Conservation (phyloP, 2,113 vertebrate species). For the Panthera tigris region DNA sequence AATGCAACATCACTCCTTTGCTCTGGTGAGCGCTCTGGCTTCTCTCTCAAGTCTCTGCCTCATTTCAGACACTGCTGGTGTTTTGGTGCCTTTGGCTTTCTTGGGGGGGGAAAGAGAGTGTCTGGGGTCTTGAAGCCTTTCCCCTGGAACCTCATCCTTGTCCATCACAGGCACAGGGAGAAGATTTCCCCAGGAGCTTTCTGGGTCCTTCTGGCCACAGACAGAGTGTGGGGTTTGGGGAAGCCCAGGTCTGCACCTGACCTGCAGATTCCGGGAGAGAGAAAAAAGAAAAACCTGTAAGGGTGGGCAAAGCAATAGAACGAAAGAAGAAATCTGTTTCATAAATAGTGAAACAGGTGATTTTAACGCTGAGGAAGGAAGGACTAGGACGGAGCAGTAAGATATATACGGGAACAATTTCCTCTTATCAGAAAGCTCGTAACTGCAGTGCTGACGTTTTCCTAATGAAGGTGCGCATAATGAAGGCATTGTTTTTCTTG, state of each 20-base stretch:
- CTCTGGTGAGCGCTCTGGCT: background rate
- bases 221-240: background rate
- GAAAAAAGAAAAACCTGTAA: background rate
- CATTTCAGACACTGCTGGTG: background rate
- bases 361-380: conserved; percentile 14
- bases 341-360: conserved; percentile 4
- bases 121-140: background rate
- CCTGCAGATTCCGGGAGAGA: background rate
- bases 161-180: background rate
- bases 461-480: background rate
- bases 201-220: background rate
- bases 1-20: background rate
- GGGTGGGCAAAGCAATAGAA: background rate
- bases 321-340: background rate
- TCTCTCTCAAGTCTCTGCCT: background rate
- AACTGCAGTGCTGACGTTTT: background rate
- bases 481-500: background rate
- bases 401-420: background rate
- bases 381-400: background rate
- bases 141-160: background rate
- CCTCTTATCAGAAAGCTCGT: background rate
- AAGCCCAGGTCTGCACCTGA: background rate
- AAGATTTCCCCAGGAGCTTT: background rate
- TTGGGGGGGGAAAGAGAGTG: background rate
- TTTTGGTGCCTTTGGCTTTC: background rate